Conservation (phyloP, 2,113 vertebrate species). For the Oriolus oriolus region DNA sequence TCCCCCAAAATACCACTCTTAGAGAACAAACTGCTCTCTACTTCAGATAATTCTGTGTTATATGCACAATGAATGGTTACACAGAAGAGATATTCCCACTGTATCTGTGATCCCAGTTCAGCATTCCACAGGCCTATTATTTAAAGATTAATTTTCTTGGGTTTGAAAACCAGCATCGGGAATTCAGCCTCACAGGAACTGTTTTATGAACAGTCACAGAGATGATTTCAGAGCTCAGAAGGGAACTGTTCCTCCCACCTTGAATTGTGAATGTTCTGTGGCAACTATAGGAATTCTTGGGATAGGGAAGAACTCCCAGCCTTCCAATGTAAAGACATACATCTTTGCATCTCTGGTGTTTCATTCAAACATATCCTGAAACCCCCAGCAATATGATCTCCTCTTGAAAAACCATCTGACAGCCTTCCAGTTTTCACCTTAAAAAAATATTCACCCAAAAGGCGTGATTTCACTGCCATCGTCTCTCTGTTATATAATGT, state of each 20-base stretch:
- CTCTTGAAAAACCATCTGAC: neutral
- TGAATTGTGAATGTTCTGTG: neutral
- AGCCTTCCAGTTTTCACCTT: neutral
- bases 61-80: neutral
- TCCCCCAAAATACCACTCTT: neutral
- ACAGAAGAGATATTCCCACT: neutral
- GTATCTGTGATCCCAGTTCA: neutral
- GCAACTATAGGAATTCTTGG: neutral
- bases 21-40: neutral
- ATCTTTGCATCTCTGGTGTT: neutral
- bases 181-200: neutral
- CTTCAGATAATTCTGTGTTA: neutral
- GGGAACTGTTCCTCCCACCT: neutral
- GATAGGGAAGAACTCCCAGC: neutral
- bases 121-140: neutral
- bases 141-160: constrained; percentile 30
- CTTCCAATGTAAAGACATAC: neutral
- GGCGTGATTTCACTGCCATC: neutral
- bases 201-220: neutral
- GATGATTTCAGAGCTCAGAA: neutral
- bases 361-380: neutral
- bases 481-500: neutral
- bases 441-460: neutral
- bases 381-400: neutral
- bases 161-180: constrained; percentile 11